Base-by-base conservation (phyloP, 2,113 vertebrate species). In the Phalacrocorax carbo region DNA sequence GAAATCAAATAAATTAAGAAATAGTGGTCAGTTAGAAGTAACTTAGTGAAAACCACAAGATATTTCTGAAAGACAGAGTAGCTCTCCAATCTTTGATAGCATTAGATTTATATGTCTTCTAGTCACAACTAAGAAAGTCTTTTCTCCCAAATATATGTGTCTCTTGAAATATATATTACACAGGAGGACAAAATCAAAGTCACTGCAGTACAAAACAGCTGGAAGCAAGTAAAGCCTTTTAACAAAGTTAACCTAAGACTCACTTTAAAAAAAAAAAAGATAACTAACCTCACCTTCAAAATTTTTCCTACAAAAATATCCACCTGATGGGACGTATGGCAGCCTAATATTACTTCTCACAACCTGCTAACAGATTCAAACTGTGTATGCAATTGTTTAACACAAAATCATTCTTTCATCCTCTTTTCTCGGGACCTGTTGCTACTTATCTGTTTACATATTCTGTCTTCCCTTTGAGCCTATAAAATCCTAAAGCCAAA, bases 361-460 rank as follows among this genome's bases (percentile, higher is more conserved):
- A 1, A 32, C 60, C n/a, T 66, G 34, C 46, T 57, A 32, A 46
- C 3, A 22, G 64, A 75, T 70, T 76, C 14, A 84, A 44, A 62
- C 13, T 60, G 20, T 23, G 22, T 27, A 17, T 42, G 9, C 12
- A 51, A 13, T 55, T 84, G 7, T 25, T 91, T 20, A 44, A 32
- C 9, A 5, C 5, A 78, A 71, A 78, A 65, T 29, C 3, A 38
- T 60, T 58, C 7, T 72, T 57, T 86, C 23, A 46, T 57, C 7
- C 2, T n/a, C 3, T 86, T 73, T 80, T 83, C 32, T 77, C 4
- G 1, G 32, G 3, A 21, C 6, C 10, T 72, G 0, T 44, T 52
- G 10, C 16, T 32, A 10, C n/a, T 20, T 82, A 32, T 1, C 21
- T 1, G 1, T 78, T 77, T 57, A 42, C 1, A 2, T n/a, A 9